Base-by-base conservation (phyloP, 2,888 invertebrate species). In the Plemyria rubiginata region DNA sequence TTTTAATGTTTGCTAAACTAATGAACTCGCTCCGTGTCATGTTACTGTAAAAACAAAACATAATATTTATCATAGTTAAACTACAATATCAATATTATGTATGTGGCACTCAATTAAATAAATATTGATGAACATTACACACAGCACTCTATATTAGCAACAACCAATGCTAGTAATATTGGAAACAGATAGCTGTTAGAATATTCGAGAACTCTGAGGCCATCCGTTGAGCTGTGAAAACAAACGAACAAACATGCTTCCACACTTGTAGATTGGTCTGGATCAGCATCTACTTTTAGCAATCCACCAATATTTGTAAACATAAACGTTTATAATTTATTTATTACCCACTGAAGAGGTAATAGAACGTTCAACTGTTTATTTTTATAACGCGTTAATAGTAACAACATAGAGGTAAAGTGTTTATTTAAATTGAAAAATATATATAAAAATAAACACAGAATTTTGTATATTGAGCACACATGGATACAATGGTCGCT, bases 341-440 rank as follows among this genome's bases (percentile, higher is more conserved):
- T 66, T 66, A 45, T 29, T 59, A 62, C 54, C 59, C 38, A 50
- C 48, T 59, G 45, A 61, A 62, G 61, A 57, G 56, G 59, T 57
- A 59, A 66, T 70, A 70, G 65, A 64, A 65, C 53, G 56, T 29
- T 49, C 40, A 11, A 51, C 15, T 54, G 59, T 66, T 64, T 67
- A 67, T 66, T 70, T 70, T 60, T 55, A 38, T 58, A 51, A 41
- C 45, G 28, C 49, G 38, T 36, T 46, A 45, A 59, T 64, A 66
- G 41, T 66, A 62, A 64, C 60, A 60, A 48, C 29, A 59, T 56
- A n/a, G 40, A 22, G 28, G 29, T 52, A 16, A 12, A 32, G 13
- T 43, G 51, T 60, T 54, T 50, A 43, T 36, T 16, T 49, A 46
- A 29, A 43, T 60, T 3, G n/a, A 11, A 45, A 16, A 16, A 11